These are phyloP conservation scores for Phaonia tiefii DNA, from an alignment of 2,888 invertebrate genomes.

Conservation along the genomic window DNA sequence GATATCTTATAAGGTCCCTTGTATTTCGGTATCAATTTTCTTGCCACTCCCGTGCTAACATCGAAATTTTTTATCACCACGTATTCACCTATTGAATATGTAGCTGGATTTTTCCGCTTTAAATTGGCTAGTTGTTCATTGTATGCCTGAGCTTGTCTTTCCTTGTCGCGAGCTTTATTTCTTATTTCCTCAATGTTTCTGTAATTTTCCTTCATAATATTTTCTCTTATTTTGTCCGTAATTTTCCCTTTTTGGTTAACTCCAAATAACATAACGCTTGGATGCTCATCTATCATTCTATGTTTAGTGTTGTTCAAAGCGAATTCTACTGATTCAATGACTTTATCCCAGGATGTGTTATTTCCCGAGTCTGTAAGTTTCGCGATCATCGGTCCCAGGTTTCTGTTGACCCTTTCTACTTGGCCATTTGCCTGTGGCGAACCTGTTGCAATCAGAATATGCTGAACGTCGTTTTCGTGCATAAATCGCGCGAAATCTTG, in stretches of 20 bases:
- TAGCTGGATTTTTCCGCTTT: background rate
- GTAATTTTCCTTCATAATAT: constrained; percentile 23
- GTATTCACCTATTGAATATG: constrained; percentile 1
- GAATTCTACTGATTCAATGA: constrained; percentile 50
- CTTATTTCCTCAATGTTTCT: background rate
- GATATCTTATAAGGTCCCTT: constrained; percentile 18
- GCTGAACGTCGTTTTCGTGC: constrained; percentile 53
- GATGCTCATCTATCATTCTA: constrained; percentile 42
- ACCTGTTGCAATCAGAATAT: constrained; percentile 61
- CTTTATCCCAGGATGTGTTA: constrained; percentile 49
- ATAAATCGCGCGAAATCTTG: no score
- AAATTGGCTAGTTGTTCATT: background rate
- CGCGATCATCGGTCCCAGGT: constrained; percentile 65
- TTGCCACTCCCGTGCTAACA: no score
- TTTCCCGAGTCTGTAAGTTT: constrained; percentile 50
- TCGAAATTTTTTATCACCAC: constrained; percentile 17
- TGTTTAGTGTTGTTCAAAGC: constrained; percentile 64
- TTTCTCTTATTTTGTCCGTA: constrained; percentile 52
- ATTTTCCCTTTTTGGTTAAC: constrained; percentile 54
- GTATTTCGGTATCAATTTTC: constrained; percentile 16
- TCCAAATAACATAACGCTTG: constrained; percentile 66
- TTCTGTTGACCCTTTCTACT: no score
- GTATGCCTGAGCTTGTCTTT: constrained; percentile 1
- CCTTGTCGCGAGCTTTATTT: background rate
- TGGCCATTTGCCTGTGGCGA: constrained; percentile 69